Percentiles rank a stretch among this genome's conserved stretches.
These are phyloP conservation scores for Chaenodraco wilsoni DNA, from an alignment of 2,797 vertebrate species.

Conservation along the genomic window DNA sequence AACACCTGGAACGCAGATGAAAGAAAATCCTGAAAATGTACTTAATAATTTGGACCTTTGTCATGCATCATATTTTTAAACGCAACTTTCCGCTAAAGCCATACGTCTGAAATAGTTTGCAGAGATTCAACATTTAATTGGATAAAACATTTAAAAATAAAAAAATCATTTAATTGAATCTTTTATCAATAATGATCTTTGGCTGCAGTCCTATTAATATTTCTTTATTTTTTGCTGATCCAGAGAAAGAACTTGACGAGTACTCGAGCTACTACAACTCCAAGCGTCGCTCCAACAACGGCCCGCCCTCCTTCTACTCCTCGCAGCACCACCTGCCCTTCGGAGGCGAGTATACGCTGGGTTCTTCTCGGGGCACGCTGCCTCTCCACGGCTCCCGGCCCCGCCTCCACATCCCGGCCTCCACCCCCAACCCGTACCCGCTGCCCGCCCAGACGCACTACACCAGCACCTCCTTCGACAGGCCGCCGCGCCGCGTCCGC, in stretches of 20 bases:
- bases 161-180: neutral
- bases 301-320: slow-evolving; percentile 79
- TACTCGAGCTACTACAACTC: slow-evolving; percentile 79
- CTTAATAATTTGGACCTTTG: no score
- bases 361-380: slow-evolving; percentile 84
- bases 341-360: slow-evolving; percentile 81
- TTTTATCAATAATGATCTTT: neutral
- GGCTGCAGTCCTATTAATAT: neutral
- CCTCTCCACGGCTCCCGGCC: slow-evolving; percentile 86
- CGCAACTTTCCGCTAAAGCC: no score
- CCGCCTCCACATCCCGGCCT: slow-evolving; percentile 73
- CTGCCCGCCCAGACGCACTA: slow-evolving; percentile 75
- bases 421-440: slow-evolving; percentile 86
- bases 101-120: no score
- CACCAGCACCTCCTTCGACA: slow-evolving; percentile 78
- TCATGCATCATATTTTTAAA: no score
- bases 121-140: neutral
- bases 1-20: no score
- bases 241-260: slow-evolving; percentile 92
- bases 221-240: slow-evolving; percentile 20
- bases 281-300: slow-evolving; percentile 77
- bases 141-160: neutral
- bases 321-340: slow-evolving; percentile 83
- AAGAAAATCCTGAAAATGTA: no score
- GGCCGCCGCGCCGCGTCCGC: slow-evolving; percentile 89